Conservation (phyloP, 2,113 vertebrate genomes). For the Laticauda laticaudata region DNA sequence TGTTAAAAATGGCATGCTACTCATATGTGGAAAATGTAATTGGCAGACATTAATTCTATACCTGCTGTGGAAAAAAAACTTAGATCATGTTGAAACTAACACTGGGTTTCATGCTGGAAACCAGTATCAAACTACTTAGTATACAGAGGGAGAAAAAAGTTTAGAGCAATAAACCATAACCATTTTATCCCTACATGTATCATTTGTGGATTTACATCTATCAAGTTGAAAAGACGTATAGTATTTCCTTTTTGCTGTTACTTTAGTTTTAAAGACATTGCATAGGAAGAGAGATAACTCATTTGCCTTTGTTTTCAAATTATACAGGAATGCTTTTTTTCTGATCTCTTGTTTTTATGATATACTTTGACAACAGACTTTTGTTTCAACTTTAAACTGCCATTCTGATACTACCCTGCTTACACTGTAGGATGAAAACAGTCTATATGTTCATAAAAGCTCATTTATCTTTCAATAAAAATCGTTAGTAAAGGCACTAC, state of each 20-base stretch:
- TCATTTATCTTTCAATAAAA: neutral
- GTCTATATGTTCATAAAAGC: neutral
- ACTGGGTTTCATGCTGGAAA: neutral
- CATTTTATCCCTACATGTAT: neutral
- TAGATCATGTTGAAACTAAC: neutral
- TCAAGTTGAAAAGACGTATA: neutral
- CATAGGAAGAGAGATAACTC: neutral
- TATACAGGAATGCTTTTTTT: neutral
- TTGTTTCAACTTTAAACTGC: neutral
- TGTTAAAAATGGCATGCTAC: neutral
- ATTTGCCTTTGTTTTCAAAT: neutral
- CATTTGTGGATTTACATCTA: neutral
- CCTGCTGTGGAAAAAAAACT: neutral
- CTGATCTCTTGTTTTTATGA: neutral
- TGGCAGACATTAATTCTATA: neutral
- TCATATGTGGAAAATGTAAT: neutral
- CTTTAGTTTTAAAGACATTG: neutral
- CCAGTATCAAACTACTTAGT: neutral
- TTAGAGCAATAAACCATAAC: neutral
- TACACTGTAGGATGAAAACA: neutral
- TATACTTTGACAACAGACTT: neutral
- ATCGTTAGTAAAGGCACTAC: neutral
- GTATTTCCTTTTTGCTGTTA: neutral
- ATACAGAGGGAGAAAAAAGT: neutral
- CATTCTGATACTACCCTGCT: neutral